A percentile compares a stretch with the other conserved stretches of the same genome.
These are phyloP conservation scores for Agrotis exclamationis DNA, from an alignment of 2,888 invertebrate genomes.

Conservation along the genomic window DNA sequence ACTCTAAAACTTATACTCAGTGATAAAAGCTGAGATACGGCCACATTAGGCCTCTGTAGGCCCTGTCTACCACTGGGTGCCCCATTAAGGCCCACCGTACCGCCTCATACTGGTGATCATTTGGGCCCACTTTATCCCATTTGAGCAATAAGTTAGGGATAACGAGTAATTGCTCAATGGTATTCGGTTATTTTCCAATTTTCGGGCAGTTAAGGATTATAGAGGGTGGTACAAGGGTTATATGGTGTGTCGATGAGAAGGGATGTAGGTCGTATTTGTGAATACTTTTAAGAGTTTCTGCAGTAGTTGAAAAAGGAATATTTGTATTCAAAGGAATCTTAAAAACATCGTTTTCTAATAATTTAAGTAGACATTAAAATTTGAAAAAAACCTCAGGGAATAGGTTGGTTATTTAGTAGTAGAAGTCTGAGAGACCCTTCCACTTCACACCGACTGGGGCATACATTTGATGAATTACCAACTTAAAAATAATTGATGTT, in stretches of 20 bases:
- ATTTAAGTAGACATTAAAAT: too few species aligned
- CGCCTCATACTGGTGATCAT: constrained; percentile 58
- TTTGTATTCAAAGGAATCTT: too few species aligned
- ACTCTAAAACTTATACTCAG: constrained; percentile 42
- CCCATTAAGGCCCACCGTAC: constrained; percentile 66
- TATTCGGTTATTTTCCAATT: constrained; percentile 70
- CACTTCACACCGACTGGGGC: too few species aligned
- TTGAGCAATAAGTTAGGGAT: constrained; percentile 72
- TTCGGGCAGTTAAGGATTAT: constrained; percentile 52
- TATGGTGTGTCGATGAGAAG: background rate
- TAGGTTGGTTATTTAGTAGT: too few species aligned
- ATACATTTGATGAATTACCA: too few species aligned
- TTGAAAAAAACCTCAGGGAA: too few species aligned
- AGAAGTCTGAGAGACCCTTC: too few species aligned
- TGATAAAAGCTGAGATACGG: constrained; percentile 64
- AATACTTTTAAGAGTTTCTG: background rate
- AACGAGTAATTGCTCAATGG: constrained; percentile 73
- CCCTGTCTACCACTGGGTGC: constrained; percentile 59
- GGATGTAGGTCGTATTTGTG: constrained; percentile 3
- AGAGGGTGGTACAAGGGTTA: constrained; percentile 25
- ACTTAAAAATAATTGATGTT: too few species aligned
- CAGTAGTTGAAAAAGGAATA: background rate
- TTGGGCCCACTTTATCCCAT: constrained; percentile 68
- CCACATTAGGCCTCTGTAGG: constrained; percentile 63
- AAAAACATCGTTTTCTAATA: too few species aligned